These are phyloP conservation scores for Heliconius sara DNA, from an alignment of 2,888 invertebrate genomes.

Conservation along the genomic window DNA sequence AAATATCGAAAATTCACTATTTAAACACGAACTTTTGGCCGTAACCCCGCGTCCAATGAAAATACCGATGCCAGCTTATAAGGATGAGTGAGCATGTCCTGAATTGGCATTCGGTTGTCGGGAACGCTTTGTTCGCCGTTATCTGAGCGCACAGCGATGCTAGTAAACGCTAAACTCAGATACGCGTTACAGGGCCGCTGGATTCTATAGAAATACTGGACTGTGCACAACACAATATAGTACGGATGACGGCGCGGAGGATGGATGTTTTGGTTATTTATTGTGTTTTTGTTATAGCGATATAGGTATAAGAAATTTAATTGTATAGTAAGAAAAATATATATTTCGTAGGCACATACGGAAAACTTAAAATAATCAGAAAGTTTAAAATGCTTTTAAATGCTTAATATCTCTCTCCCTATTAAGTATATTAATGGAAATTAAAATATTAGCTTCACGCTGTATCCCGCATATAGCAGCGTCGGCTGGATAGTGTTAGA, in stretches of 20 bases:
- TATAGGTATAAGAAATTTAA: too few relatives aligned
- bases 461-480: too few relatives aligned
- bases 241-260: not conserved
- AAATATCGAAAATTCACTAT: constrained; percentile 9
- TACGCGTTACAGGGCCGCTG: constrained; percentile 21
- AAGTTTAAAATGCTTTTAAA: too few relatives aligned
- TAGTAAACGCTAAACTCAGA: constrained; percentile 55
- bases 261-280: not conserved
- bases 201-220: not conserved
- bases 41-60: constrained; percentile 36
- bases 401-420: too few relatives aligned
- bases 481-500: too few relatives aligned
- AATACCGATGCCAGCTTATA: constrained; percentile 48
- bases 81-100: constrained; percentile 66
- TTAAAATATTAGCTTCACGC: too few relatives aligned
- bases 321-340: too few relatives aligned
- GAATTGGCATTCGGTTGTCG: constrained; percentile 47
- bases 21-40: constrained; percentile 27
- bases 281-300: not conserved
- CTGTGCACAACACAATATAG: not conserved
- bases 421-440: too few relatives aligned
- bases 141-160: constrained; percentile 68
- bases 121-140: constrained; percentile 65
- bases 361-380: too few relatives aligned
- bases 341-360: too few relatives aligned